A percentile compares a stretch with the other conserved stretches of the same genome.
Conservation (phyloP, 2,888 invertebrate species). For the Caenorhabditis sp. region DNA sequence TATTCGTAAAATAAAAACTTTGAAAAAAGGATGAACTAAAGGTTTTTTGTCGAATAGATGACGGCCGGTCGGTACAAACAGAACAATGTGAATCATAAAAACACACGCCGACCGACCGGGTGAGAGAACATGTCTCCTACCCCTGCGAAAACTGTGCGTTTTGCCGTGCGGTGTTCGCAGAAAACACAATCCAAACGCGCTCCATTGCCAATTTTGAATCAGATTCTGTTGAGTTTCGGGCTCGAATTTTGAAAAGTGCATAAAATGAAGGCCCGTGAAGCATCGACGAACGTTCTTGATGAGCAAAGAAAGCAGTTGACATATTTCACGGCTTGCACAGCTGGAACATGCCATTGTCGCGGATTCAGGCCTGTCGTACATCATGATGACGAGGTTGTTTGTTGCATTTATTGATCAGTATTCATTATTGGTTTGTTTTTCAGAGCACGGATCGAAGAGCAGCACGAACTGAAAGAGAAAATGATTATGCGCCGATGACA, state of each 20-base stretch:
- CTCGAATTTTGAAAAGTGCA: neutral
- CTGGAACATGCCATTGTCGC: constrained; percentile 40
- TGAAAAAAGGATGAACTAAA: too few relatives aligned
- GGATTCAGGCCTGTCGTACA: constrained; percentile 47
- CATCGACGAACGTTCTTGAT: constrained; percentile 1
- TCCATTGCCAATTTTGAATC: neutral
- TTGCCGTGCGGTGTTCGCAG: constrained; percentile 1
- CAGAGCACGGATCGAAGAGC: constrained; percentile 21
- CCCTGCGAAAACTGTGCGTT: neutral
- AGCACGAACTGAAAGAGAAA: constrained; percentile 29
- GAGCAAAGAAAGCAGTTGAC: constrained; percentile 34
- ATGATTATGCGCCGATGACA: constrained; percentile 51
- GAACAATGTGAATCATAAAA: too few relatives aligned
- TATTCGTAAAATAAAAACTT: too few relatives aligned
- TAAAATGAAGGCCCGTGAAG: constrained; percentile 42
- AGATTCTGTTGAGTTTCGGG: neutral
- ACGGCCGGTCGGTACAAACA: too few relatives aligned
- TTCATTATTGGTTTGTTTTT: neutral
- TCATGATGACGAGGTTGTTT: constrained; percentile 35
- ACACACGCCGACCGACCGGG: too few relatives aligned
- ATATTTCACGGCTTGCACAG: constrained; percentile 45
- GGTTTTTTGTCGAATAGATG: too few relatives aligned
- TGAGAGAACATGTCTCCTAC: too few relatives aligned
- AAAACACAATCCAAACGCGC: neutral
- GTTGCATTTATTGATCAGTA: too few relatives aligned